A percentile compares a stretch with the other conserved stretches of the same genome.
Evolutionary conservation across 30 jellyfish, hydroid and myxozoan species (phyloP).

Genomic region (Nemopilema nomurai): DNA sequence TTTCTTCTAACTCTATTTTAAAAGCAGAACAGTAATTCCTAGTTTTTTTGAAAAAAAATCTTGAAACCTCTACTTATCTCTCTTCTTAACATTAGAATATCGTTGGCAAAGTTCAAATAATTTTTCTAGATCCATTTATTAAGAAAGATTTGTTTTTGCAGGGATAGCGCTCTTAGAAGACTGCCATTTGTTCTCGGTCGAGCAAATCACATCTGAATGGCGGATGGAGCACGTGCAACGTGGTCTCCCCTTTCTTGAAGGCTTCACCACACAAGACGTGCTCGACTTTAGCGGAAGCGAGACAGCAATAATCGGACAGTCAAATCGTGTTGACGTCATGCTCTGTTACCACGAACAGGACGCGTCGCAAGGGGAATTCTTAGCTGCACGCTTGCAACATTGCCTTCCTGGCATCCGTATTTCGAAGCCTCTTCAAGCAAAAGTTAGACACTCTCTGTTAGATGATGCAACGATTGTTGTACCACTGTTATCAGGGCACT

Average conservation of each 20-base stretch:
- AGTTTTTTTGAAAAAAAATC: too few species aligned
- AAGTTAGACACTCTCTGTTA: constrained; percentile 59
- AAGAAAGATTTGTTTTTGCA: not conserved
- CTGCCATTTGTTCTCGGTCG: constrained; percentile 1
- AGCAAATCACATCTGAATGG: constrained; percentile 60
- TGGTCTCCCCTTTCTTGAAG: constrained; percentile 46
- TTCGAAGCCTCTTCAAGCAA: constrained; percentile 55
- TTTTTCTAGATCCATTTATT: too few species aligned
- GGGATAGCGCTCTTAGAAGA: constrained; percentile 16
- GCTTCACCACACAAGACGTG: constrained; percentile 31
- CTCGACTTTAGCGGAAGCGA: not conserved
- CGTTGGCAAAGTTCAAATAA: too few species aligned
- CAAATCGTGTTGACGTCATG: constrained; percentile 50
- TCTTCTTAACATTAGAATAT: not conserved
- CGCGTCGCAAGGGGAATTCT: constrained; percentile 16
- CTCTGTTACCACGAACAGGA: constrained; percentile 57
- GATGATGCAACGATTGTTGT: constrained; percentile 74
- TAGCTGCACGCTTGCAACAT: constrained; percentile 28
- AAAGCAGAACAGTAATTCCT: not conserved
- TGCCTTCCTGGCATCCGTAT: constrained; percentile 50
- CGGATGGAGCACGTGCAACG: constrained; percentile 41
- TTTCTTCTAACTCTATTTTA: not conserved
- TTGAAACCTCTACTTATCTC: too few species aligned
- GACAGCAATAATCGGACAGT: not conserved
- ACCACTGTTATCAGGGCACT: constrained; percentile 67